Evolutionary conservation across 2,797 vertebrate species (phyloP), one percentile per base, ranked within the genome.

Genomic region (Epinephelus coioides): DNA sequence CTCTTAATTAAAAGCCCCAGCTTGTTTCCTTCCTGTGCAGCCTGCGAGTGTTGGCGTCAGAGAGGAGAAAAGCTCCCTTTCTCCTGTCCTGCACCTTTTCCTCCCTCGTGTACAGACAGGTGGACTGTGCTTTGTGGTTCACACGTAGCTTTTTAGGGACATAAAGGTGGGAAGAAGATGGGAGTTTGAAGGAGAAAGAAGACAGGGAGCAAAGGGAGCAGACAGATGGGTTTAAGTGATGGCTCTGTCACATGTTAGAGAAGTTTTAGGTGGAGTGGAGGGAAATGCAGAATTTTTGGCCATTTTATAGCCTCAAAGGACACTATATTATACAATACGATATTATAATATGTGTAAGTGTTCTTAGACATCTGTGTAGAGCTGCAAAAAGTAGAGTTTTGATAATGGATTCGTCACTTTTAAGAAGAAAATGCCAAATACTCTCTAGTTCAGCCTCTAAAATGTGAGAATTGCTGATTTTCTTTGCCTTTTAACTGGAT

Each of bases 1-100:
- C 44, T 86, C 82, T 86, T 91, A 89, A 93, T 92, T 89, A 89
- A 92, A 91, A 74, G 64, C 78, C 79, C 69, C 62, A 55, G 72
- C 76, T 53, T 69, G 69, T 73, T 76, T 79, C 69, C 78, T 82
- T 87, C 80, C 88, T 73, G 77, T 51, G 66, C 68, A 46, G 60
- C 44, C 55, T 72, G 82, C 2, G 10, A 49, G 56, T 15, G 70
- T 46, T 14, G 68, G 43, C 70, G 70, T 76, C 73, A 57, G 46
- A 56, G 23, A 62, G 49, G 71, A 82, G 71, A 78, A 38, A 46
- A 62, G 51, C 63, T 70, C 46, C 62, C 56, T 61, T 54, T 64
- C 68, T 77, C 38, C 44, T 4, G 55, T 50, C 70, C 73, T 51
- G 34, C 53, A 61, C 46, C 59, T 64, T 23, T 46, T 34, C 13